These are phyloP conservation scores for Mesaphorura yosii DNA, from an alignment of 1,140 invertebrate species.

Conservation along the genomic window DNA sequence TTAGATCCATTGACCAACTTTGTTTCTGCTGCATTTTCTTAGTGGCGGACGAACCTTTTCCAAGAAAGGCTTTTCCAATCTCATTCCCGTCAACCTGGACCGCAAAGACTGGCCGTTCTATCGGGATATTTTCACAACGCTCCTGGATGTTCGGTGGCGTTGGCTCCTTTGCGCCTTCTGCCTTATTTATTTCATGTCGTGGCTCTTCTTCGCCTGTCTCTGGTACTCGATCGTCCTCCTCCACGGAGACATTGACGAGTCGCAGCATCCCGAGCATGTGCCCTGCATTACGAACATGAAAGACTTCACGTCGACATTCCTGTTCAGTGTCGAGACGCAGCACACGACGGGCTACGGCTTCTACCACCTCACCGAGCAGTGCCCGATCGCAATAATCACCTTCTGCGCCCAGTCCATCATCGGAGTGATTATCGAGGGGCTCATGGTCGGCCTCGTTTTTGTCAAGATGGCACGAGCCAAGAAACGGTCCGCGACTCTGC, in stretches of 20 bases:
- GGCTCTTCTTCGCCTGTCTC: neutral
- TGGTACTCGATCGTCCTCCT: slow-evolving; percentile 13
- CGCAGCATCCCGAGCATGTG: neutral
- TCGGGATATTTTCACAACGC: slow-evolving; percentile 18
- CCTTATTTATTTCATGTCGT: slow-evolving; percentile 9
- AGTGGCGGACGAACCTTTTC: neutral
- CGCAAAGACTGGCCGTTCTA: neutral
- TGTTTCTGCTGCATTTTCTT: too few species aligned
- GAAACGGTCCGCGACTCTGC: slow-evolving; percentile 81
- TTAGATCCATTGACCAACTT: too few species aligned
- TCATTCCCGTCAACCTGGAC: neutral
- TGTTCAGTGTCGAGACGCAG: slow-evolving; percentile 21
- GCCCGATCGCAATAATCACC: slow-evolving; percentile 2
- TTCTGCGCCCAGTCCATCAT: slow-evolving; percentile 11
- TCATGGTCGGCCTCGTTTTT: slow-evolving; percentile 75
- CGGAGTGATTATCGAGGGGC: slow-evolving; percentile 20
- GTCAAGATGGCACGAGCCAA: slow-evolving; percentile 76
- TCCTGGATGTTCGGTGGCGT: slow-evolving; percentile 14
- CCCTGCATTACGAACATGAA: slow-evolving; percentile 16
- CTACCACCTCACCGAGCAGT: slow-evolving; percentile 15
- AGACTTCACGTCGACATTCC: slow-evolving; percentile 6
- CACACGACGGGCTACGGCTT: slow-evolving; percentile 12
- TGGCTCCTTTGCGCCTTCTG: slow-evolving; percentile 10
- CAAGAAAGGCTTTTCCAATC: slow-evolving; percentile 1
- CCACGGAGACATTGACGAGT: slow-evolving; percentile 10